Evolutionary conservation across 2,797 vertebrate species (phyloP).

Genomic region (Mus caroli): DNA sequence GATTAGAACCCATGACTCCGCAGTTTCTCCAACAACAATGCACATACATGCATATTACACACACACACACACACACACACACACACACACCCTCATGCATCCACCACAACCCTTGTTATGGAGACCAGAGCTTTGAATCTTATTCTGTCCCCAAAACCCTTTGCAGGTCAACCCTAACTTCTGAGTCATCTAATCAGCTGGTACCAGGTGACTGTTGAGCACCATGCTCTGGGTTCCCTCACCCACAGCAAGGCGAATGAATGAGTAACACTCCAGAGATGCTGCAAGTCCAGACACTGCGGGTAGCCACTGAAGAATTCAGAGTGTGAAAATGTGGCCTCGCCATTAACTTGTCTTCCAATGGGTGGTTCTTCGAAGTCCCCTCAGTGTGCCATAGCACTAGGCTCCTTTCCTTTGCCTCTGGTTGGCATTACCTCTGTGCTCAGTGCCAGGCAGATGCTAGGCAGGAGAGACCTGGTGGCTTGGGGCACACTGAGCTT

Average conservation of each 20-base stretch:
- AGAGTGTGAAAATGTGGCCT: constrained; percentile 80
- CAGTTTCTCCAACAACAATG: constrained; percentile 85
- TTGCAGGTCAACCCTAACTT: constrained; percentile 78
- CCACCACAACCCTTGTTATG: constrained; percentile 66
- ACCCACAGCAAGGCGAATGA: constrained; percentile 69
- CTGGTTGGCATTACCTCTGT: constrained; percentile 85
- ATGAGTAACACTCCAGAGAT: constrained; percentile 72
- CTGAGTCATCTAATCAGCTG: constrained; percentile 76
- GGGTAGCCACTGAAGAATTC: constrained; percentile 77
- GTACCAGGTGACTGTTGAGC: constrained; percentile 70
- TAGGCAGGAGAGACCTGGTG: constrained; percentile 67
- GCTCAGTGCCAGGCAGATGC: constrained; percentile 86
- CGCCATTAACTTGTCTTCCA: constrained; percentile 91
- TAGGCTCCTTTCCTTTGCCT: constrained; percentile 83
- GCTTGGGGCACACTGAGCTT: neutral
- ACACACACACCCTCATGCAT: neutral
- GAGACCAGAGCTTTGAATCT: constrained; percentile 84
- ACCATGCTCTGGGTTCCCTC: constrained; percentile 69
- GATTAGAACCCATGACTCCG: constrained; percentile 91
- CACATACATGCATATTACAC: neutral
- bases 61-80: neutral
- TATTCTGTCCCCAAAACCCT: constrained; percentile 76
- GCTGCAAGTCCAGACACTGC: constrained; percentile 65
- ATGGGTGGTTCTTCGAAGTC: constrained; percentile 85
- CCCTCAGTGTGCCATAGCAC: constrained; percentile 83